These are phyloP conservation scores for Linnaemya tessellans DNA, from an alignment of 2,888 invertebrate genomes.

Conservation along the genomic window DNA sequence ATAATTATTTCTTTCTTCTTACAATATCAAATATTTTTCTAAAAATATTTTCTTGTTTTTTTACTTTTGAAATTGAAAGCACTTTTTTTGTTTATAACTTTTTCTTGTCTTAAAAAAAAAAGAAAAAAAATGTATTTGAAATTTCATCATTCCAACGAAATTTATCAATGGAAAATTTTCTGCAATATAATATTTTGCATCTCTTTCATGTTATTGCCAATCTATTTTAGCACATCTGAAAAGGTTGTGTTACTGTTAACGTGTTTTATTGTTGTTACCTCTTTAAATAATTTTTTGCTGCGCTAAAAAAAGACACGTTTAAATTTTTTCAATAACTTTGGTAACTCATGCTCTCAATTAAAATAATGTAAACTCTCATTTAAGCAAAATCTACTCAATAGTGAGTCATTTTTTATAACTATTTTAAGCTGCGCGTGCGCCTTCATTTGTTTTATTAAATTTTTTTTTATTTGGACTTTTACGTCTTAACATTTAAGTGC, in stretches of 20 bases:
- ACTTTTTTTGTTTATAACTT: neutral
- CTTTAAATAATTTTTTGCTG: slow-evolving; percentile 31
- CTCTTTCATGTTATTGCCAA: slow-evolving; percentile 45
- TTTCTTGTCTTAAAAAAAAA: neutral
- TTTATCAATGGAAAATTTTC: slow-evolving; percentile 79
- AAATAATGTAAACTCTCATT: slow-evolving; percentile 1
- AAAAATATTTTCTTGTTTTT: neutral
- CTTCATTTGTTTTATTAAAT: neutral
- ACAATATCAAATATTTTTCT: neutral
- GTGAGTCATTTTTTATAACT: slow-evolving; percentile 1
- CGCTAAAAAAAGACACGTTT: slow-evolving; percentile 35
- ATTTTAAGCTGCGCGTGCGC: slow-evolving; percentile 32
- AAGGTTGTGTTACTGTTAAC: slow-evolving; percentile 37
- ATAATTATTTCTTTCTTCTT: neutral
- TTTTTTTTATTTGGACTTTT: neutral
- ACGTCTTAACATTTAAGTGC: too few species aligned
- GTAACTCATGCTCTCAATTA: slow-evolving; percentile 18
- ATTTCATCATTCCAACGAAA: slow-evolving; percentile 72
- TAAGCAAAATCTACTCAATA: slow-evolving; percentile 22
- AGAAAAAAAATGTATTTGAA: neutral
- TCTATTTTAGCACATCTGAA: slow-evolving; percentile 27
- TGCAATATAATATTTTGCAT: slow-evolving; percentile 67
- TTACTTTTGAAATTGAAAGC: neutral
- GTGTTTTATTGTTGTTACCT: slow-evolving; percentile 49
- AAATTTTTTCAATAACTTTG: slow-evolving; percentile 10